Base-by-base conservation (phyloP, 1,140 invertebrate species). In the Vollenhovia emeryi region DNA sequence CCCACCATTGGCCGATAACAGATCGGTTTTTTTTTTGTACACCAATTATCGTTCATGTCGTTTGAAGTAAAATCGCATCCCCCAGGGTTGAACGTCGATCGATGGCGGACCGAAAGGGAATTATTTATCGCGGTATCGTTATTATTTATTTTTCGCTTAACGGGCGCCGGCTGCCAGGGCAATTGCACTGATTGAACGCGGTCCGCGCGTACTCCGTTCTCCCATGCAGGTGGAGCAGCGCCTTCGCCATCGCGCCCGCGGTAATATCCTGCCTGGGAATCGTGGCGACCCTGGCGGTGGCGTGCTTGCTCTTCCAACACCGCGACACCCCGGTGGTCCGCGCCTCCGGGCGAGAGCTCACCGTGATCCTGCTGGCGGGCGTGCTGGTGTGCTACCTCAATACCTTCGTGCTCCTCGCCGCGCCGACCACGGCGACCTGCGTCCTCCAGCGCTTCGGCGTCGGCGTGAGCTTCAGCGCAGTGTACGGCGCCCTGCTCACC, bases 301-400 rank as follows among this genome's bases (percentile, higher is more conserved):
- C 96, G 3, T 94, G 96, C 1, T 93, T 97, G 15, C 96, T 98
- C 92, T 96, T 97, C 90, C 95, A 95, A 1, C 96, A 97, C 91
- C 96, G 97, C 73, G 95, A 97, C 86, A 98, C 98, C 0, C 97
- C 98, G 5, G 96, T 98, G 18, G 97, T 98, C 2, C 97, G 97
- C 92, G 98, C 98, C 1, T 97, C 97, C 0, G 97, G 97, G 2
- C 93, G 98, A 71, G 98, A 98, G 91, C 94, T 98, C 0, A 98
- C 97, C 91, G 97, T 98, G 91, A 96, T 96, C 60, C 96, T 98
- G 60, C 93, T 98, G 24, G 93, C 94, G 40, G 97, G 96, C 27
- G 96, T 97, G 57, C 93, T 96, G 93, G 95, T 95, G 18, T 95
- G 97, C 95, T 97, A 97, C 89, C 86, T 95, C 18, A 96, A 96